Evolutionary conservation across 2,113 vertebrate species (phyloP).

Genomic region (Coracopsis vasa): DNA sequence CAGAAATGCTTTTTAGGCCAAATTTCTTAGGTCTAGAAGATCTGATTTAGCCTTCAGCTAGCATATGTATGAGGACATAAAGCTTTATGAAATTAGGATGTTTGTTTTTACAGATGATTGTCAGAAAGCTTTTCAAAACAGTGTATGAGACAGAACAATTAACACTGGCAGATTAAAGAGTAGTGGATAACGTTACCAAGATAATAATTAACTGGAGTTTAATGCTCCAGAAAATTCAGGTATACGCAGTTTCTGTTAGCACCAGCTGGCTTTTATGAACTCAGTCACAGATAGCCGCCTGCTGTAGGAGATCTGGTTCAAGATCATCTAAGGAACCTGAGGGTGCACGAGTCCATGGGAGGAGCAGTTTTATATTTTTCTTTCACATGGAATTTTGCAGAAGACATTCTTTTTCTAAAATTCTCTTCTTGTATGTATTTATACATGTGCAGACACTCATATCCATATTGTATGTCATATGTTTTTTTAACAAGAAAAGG

Average conservation of each 20-base stretch:
- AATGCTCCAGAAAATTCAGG: background rate
- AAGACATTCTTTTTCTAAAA: background rate
- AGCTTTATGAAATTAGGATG: background rate
- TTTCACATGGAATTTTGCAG: background rate
- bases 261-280: background rate
- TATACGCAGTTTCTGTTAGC: background rate
- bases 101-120: background rate
- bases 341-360: background rate
- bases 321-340: background rate
- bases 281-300: background rate
- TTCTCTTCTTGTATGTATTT: background rate
- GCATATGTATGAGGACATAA: background rate
- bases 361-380: background rate
- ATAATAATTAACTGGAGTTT: background rate
- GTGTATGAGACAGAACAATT: background rate
- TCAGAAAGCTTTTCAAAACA: background rate
- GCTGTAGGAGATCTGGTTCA: background rate
- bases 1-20: background rate
- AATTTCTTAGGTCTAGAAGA: background rate
- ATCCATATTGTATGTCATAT: rapidly evolving
- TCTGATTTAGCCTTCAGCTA: background rate
- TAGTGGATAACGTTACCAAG: background rate
- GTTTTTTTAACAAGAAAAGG: background rate
- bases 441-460: background rate
- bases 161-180: background rate